Conservation (phyloP, 2,888 invertebrate species). For the Petrolisthes cinctipes region DNA sequence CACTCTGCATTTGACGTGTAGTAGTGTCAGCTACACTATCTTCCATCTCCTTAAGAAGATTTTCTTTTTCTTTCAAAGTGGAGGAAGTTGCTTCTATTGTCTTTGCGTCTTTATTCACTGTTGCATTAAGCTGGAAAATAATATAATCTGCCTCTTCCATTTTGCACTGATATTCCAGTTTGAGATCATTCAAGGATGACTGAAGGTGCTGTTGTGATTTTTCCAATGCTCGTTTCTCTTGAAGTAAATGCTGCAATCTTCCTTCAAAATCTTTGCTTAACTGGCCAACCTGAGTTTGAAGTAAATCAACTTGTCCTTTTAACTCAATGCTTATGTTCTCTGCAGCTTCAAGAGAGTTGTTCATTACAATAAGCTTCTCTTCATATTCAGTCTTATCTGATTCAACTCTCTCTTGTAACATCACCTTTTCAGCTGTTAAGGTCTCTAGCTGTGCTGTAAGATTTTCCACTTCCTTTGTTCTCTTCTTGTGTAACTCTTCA, state of each 20-base stretch:
- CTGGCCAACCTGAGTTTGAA: constrained; percentile 23
- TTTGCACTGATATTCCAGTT: neutral
- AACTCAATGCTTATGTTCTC: constrained; percentile 1
- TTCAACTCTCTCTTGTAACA: constrained; percentile 3
- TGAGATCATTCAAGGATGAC: neutral
- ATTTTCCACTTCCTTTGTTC: constrained; percentile 8
- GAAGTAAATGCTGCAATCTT: neutral
- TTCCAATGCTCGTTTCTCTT: constrained; percentile 16
- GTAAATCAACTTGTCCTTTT: constrained; percentile 18
- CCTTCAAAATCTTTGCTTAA: constrained; percentile 6
- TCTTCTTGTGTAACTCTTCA: neutral
- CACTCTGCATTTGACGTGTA: neutral
- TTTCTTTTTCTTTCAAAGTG: neutral
- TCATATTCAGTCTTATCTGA: constrained; percentile 11
- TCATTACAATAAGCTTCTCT: constrained; percentile 13
- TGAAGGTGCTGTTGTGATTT: neutral
- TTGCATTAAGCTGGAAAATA: neutral
- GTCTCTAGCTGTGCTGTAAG: constrained; percentile 9
- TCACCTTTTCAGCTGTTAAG: neutral
- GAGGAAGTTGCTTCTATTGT: neutral
- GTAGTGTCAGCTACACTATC: constrained; percentile 5
- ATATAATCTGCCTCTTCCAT: constrained; percentile 14
- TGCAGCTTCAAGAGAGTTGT: constrained; percentile 16
- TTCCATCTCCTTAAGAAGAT: constrained; percentile 9
- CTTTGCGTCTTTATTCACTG: neutral